A percentile compares a stretch with the other conserved stretches of the same genome.
These are phyloP conservation scores for Physeter macrocephalus DNA, from an alignment of 2,113 vertebrate genomes.

Conservation along the genomic window DNA sequence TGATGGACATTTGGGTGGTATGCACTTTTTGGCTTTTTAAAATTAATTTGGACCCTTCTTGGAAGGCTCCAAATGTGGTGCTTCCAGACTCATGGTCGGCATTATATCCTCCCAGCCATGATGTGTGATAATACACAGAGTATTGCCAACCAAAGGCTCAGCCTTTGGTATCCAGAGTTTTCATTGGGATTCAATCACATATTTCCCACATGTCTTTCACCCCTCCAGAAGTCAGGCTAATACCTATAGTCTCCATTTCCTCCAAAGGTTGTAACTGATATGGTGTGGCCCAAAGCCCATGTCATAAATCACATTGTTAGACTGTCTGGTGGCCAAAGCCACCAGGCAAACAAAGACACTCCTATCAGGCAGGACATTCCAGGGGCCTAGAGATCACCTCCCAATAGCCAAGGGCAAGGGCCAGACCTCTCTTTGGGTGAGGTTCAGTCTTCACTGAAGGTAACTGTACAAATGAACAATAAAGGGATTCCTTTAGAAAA, in stretches of 20 bases:
- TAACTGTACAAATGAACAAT: neutral
- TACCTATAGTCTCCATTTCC: neutral
- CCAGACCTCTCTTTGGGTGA: neutral
- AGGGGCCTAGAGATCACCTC: neutral
- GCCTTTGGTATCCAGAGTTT: neutral
- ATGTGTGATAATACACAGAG: neutral
- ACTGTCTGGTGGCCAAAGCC: neutral
- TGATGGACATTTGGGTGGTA: neutral
- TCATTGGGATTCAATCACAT: neutral
- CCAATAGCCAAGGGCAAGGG: neutral
- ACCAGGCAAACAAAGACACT: neutral
- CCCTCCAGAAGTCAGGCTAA: neutral
- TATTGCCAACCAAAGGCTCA: neutral
- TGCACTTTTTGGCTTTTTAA: neutral
- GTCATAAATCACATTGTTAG: neutral
- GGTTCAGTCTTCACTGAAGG: neutral
- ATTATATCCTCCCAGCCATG: neutral
- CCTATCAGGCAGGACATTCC: neutral
- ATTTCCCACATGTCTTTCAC: neutral
- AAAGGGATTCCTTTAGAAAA: neutral
- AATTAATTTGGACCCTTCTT: too few species aligned
- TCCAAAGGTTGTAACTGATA: neutral
- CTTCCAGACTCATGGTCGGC: neutral
- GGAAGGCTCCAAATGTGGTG: neutral
- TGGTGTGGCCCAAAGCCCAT: neutral